Percentiles rank a stretch among this genome's conserved stretches.
Evolutionary conservation across 2,113 vertebrate genomes (phyloP).

Genomic region (Lepidothrix coronata): DNA sequence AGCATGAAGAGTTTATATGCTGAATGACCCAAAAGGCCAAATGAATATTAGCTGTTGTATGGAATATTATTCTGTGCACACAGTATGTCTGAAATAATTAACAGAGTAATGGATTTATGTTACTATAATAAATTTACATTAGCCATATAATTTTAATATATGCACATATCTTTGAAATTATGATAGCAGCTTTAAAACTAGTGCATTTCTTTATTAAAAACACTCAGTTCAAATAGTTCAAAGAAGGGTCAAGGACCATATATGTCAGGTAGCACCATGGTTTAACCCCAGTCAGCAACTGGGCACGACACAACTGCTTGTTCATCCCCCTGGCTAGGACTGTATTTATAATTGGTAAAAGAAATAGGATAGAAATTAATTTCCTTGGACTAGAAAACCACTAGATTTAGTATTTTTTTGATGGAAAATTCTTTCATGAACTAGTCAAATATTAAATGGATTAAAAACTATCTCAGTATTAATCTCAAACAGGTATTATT

Average conservation of each 20-base stretch:
- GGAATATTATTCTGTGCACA: not conserved
- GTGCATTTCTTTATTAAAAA: not conserved
- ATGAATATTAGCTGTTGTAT: not conserved
- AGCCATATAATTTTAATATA: not conserved
- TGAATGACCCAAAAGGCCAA: not conserved
- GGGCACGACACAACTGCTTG: not conserved
- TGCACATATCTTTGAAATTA: not conserved
- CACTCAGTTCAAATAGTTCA: not conserved
- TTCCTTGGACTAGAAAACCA: not conserved
- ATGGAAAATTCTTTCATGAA: not conserved
- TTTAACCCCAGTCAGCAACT: not conserved
- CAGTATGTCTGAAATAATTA: slow-evolving; percentile 19
- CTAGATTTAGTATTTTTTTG: not conserved
- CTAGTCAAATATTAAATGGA: not conserved
- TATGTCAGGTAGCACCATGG: not conserved
- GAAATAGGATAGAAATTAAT: not conserved
- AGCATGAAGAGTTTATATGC: not conserved
- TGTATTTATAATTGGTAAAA: not conserved
- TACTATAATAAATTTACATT: not conserved
- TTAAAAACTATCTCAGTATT: not conserved
- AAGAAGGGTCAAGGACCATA: not conserved
- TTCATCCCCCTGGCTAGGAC: not conserved
- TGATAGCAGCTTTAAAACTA: not conserved
- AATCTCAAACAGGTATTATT: not conserved
- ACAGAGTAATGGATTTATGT: not conserved